Evolutionary conservation across 2,797 vertebrate genomes (phyloP).

Genomic region (Peromyscus aztecus): DNA sequence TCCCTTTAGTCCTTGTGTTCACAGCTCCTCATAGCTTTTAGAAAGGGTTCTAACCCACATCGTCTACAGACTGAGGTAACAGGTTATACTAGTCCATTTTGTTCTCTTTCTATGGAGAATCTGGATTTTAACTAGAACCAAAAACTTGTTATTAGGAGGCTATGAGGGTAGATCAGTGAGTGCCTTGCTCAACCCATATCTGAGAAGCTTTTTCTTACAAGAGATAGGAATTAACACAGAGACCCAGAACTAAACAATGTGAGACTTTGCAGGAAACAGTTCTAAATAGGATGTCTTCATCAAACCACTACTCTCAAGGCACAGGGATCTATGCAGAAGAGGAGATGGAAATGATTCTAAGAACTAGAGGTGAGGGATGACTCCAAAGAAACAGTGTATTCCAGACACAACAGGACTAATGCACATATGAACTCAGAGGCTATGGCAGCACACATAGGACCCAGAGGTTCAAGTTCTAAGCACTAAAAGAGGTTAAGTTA

Average conservation of each 20-base stretch:
- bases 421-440: neutral
- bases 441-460: neutral
- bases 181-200: neutral
- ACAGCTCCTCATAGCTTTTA: conserved; percentile 1
- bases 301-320: neutral
- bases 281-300: neutral
- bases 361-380: neutral
- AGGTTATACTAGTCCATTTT: conserved; percentile 33
- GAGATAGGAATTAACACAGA: neutral
- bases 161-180: neutral
- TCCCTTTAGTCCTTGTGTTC: conserved; percentile 43
- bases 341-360: neutral
- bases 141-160: conserved; percentile 36
- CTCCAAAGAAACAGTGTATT: neutral
- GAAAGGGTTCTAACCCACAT: conserved; percentile 56
- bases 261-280: neutral
- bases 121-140: conserved; percentile 36
- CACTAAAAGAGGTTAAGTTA: neutral
- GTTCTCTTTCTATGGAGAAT: conserved; percentile 14
- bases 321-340: neutral
- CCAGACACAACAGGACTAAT: neutral
- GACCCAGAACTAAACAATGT: neutral
- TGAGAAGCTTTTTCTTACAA: neutral
- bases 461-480: neutral
- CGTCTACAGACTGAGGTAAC: neutral